Percentiles rank a stretch among this genome's conserved stretches.
phyloP scores from a whole-genome alignment of 1,140 invertebrate species.

The Melanaphis sacchari region DNA sequence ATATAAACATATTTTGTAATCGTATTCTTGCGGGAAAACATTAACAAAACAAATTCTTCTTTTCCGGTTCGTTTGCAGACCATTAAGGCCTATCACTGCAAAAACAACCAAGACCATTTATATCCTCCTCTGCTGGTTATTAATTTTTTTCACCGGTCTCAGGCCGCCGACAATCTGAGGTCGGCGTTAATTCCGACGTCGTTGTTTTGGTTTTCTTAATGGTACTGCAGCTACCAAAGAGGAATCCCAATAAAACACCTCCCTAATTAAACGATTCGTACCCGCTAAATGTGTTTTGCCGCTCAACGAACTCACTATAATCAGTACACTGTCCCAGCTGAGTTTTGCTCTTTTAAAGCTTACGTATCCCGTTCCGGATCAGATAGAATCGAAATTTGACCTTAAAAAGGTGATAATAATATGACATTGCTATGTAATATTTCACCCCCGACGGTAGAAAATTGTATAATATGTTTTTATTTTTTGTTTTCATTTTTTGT shows the following conservation, averaged over 20 bases:
- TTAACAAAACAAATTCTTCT: background rate
- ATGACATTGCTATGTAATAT: background rate
- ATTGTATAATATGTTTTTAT: background rate
- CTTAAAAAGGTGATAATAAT: background rate
- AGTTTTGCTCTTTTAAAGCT: background rate
- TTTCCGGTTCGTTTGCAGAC: background rate
- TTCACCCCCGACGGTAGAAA: background rate
- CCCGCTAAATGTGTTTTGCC: background rate
- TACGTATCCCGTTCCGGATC: background rate
- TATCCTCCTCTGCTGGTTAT: background rate
- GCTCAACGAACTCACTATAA: background rate
- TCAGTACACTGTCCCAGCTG: background rate
- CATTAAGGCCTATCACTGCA: background rate
- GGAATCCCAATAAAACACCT: background rate
- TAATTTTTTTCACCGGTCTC: background rate
- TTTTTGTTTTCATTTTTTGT: too few relatives aligned
- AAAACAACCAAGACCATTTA: background rate
- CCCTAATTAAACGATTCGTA: slow-evolving; percentile 28
- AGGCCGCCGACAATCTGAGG: background rate
- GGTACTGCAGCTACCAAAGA: background rate
- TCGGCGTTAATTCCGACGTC: background rate
- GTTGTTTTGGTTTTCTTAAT: slow-evolving; percentile 42
- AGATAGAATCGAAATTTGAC: background rate
- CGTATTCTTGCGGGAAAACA: background rate
- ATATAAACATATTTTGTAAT: background rate